Conservation (phyloP, 1,140 invertebrate species). For the Nasonia giraulti region DNA sequence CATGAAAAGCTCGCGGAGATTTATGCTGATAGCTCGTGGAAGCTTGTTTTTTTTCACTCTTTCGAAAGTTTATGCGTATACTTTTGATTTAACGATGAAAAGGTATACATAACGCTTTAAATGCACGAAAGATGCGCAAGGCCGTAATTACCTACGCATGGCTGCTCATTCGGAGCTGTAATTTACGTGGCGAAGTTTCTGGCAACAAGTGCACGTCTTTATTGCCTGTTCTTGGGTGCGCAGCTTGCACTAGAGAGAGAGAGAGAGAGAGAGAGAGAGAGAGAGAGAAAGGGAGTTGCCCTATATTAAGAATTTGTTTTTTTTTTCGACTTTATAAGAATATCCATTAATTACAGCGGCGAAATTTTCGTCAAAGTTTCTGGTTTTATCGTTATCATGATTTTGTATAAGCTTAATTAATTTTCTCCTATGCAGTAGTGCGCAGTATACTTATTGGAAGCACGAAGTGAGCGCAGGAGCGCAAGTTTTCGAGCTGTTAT, state of each 20-base stretch:
- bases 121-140: background rate
- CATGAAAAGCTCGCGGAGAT: background rate
- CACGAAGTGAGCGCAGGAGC: too few species aligned
- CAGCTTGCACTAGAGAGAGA: background rate
- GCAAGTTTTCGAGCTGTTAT: too few species aligned
- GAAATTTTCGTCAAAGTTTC: background rate
- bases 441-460: too few species aligned
- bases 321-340: background rate
- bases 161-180: background rate
- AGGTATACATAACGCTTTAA: background rate
- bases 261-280: too few species aligned
- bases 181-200: background rate
- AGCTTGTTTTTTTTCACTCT: background rate
- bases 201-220: background rate
- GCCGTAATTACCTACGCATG: background rate
- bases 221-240: background rate
- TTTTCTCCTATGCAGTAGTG: too few species aligned
- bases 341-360: background rate
- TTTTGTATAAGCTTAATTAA: too few species aligned
- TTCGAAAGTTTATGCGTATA: background rate
- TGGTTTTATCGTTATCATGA: background rate
- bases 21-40: background rate
- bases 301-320: background rate
- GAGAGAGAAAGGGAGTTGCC: background rate
- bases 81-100: background rate